Percentiles rank a stretch among this genome's conserved stretches.
phyloP scores from a whole-genome alignment of 2,113 vertebrate species.

The Microcebus tavaratra region DNA sequence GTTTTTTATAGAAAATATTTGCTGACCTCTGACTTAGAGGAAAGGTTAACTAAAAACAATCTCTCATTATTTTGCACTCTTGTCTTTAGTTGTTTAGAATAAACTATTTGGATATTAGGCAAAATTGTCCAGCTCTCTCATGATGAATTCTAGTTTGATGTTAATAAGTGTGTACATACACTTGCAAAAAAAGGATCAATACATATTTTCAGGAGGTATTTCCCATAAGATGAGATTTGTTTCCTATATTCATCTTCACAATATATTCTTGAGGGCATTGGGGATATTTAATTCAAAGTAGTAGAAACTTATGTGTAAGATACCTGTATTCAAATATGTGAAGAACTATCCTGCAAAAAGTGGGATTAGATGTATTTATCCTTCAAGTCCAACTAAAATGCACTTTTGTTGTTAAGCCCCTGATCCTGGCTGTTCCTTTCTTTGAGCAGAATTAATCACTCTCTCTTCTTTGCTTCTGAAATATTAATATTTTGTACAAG shows the following conservation, averaged over 20 bases:
- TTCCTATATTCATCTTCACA: constrained; percentile 8
- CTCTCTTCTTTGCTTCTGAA: constrained; percentile 35
- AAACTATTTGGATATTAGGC: neutral
- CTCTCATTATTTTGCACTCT: neutral
- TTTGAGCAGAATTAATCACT: constrained; percentile 53
- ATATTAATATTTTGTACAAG: neutral
- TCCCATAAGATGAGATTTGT: constrained; percentile 6
- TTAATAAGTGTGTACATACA: constrained; percentile 31
- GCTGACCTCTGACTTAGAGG: neutral
- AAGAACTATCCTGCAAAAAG: neutral
- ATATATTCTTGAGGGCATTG: neutral
- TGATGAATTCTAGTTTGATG: neutral
- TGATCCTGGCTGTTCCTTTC: neutral
- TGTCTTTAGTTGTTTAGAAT: neutral
- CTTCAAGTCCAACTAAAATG: neutral
- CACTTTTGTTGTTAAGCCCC: neutral
- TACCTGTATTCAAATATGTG: neutral
- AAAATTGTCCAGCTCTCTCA: neutral
- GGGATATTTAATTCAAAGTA: neutral
- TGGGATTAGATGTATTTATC: constrained; percentile 27
- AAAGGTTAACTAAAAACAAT: neutral
- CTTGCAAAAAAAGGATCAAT: constrained; percentile 28
- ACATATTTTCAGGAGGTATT: constrained; percentile 34
- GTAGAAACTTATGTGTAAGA: neutral
- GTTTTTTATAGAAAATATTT: neutral